These are phyloP conservation scores for Rhynchotus rufescens DNA, from an alignment of 2,797 vertebrate genomes.

Conservation along the genomic window DNA sequence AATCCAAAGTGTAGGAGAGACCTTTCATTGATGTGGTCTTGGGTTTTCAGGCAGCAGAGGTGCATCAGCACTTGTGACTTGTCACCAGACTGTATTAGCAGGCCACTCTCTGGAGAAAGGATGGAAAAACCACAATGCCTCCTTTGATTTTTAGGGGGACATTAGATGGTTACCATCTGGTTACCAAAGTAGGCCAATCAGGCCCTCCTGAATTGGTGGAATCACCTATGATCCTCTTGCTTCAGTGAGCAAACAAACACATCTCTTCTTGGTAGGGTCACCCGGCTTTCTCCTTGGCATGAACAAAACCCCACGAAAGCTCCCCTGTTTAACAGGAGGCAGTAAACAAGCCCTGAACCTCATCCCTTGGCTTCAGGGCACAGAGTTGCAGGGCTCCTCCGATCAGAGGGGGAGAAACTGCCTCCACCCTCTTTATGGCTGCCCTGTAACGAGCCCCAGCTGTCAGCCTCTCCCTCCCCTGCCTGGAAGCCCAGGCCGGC, in stretches of 20 bases:
- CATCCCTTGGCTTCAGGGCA: conserved; percentile 63
- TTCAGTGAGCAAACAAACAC: neutral
- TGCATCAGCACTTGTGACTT: neutral
- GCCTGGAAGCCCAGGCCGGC: conserved; percentile 44
- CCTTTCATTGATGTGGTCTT: neutral
- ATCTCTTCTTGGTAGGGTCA: neutral
- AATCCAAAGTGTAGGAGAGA: neutral
- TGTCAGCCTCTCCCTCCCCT: conserved; percentile 61
- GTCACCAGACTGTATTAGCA: neutral
- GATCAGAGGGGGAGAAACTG: conserved; percentile 65
- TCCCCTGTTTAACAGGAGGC: conserved; percentile 7
- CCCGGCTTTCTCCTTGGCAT: neutral
- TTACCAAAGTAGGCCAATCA: neutral
- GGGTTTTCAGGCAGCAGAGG: neutral
- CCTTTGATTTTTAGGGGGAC: neutral
- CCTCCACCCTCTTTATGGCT: conserved; percentile 58
- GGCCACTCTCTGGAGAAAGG: neutral
- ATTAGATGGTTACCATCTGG: neutral
- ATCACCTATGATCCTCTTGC: neutral
- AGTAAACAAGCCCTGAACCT: conserved; percentile 53
- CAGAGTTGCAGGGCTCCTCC: conserved; percentile 42
- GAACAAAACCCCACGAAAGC: neutral
- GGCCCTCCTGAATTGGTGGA: neutral
- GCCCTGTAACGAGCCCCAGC: conserved; percentile 61
- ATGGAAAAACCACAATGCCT: neutral